Evolutionary conservation across 2,113 vertebrate genomes (phyloP).

Genomic region (Emberiza fucata): DNA sequence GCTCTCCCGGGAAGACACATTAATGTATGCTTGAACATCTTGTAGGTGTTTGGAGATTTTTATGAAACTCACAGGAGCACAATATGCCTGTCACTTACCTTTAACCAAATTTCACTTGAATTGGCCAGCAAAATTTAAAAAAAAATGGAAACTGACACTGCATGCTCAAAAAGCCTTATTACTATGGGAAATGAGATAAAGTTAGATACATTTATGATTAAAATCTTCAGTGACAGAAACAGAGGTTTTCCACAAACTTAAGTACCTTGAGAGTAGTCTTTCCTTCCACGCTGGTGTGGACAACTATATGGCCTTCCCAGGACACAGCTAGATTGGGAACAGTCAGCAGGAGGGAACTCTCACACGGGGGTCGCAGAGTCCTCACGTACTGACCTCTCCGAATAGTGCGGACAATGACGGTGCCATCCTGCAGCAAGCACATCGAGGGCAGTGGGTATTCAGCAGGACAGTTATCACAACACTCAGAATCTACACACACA

Average conservation of each 20-base stretch:
- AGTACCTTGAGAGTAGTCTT: slow-evolving; percentile 90
- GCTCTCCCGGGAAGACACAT: background rate
- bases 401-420: slow-evolving; percentile 88
- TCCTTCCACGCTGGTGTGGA: slow-evolving; percentile 89
- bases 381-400: slow-evolving; percentile 91
- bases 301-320: slow-evolving; percentile 90
- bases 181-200: background rate
- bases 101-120: background rate
- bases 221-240: background rate
- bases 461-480: background rate
- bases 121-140: background rate
- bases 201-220: background rate
- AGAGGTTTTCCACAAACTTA: background rate
- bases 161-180: background rate
- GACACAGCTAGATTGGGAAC: slow-evolving; percentile 89
- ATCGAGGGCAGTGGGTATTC: background rate
- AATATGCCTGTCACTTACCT: background rate
- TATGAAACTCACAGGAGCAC: background rate
- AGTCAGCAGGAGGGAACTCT: slow-evolving; percentile 85
- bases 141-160: background rate
- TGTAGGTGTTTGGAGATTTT: background rate
- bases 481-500: background rate
- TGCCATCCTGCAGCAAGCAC: slow-evolving; percentile 82
- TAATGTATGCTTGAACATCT: background rate
- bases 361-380: slow-evolving; percentile 86